Conservation (phyloP, 2,113 vertebrate genomes). For the Coreoperca whiteheadi region DNA sequence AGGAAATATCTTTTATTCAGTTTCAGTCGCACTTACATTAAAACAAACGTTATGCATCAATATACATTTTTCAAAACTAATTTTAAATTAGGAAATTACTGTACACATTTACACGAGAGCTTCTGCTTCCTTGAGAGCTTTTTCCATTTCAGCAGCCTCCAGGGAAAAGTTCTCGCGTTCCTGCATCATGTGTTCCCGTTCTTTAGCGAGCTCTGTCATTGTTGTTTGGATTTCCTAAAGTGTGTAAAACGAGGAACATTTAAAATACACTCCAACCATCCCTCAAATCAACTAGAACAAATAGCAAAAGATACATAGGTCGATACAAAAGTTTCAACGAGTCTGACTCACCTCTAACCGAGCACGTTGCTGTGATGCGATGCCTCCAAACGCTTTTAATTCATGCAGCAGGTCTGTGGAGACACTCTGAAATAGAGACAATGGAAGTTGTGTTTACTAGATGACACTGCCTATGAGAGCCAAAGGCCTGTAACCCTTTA, state of each 20-base stretch:
- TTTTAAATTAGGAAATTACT: not conserved
- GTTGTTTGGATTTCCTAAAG: conserved; percentile 77
- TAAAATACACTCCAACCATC: not conserved
- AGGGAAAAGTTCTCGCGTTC: conserved; percentile 75
- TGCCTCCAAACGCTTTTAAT: conserved; percentile 70
- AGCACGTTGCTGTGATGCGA: conserved; percentile 66
- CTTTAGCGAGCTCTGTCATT: conserved; percentile 66
- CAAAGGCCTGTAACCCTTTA: not conserved
- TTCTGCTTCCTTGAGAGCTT: conserved; percentile 78
- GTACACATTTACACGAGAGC: conserved; percentile 45
- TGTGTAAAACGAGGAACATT: not conserved
- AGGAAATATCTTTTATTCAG: conserved; percentile 24
- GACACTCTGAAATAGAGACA: conserved; percentile 66
- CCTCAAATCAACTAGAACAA: not conserved
- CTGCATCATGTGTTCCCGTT: conserved; percentile 63
- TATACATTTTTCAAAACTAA: not conserved
- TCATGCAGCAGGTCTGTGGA: conserved; percentile 76
- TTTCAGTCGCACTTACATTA: not conserved
- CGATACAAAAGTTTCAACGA: not conserved
- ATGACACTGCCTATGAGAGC: not conserved
- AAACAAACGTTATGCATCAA: conserved; percentile 4
- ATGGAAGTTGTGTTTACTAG: conserved; percentile 2
- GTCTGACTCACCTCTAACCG: conserved; percentile 67
- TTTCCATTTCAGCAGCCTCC: conserved; percentile 75
- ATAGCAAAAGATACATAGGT: not conserved